Base-by-base conservation (phyloP, 2,797 vertebrate species). In the Acanthurus lineatus region DNA sequence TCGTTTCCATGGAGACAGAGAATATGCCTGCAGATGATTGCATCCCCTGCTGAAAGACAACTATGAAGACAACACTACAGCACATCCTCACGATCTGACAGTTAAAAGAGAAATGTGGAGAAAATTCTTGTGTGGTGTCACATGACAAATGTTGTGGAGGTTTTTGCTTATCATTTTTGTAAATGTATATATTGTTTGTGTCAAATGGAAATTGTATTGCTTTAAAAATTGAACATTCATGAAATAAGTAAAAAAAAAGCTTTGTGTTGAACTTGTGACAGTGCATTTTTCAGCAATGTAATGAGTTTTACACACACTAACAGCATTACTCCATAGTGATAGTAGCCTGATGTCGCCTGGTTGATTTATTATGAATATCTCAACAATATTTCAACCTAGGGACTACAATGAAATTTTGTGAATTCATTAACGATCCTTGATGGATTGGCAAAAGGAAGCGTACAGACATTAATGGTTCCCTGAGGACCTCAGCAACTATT, bases 1-100 rank as follows among this genome's bases (percentile, higher is more conserved):
- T 69, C 4, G 91, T 94, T 90, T 87, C 93, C 90, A 93, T 94
- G 92, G 94, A 90, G 86, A 93, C 79, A 51, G 70, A 85, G 66
- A 85, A 76, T 84, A 88, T 86, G 80, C 77, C 77, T 73, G 73
- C 78, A 82, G 81, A 91, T 84, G 84, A 89, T 75, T 81, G 48
- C 82, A 79, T 80, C 69, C 69, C 88, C 87, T 61, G 72, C 77
- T 83, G 86, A 74, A 84, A 84, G 69, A 62, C 64, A 51, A 77
- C 78, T 48, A 86, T 38, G 19, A 63, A 77, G 66, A 76, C 67
- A 73, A 69, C 72, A 73, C 73, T 20, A 56, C 9, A 75, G 25
- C 49, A 42, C 32, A 52, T 57, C 20, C 69, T 73, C 70, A 59
- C 69, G 77, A 51, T 49, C 35, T 60, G 68, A 64, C 65, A 52